Percentiles rank a stretch among this genome's conserved stretches.
These are phyloP conservation scores for Lordiphosa stackelbergi DNA, from an alignment of 1,140 invertebrate species.

Conservation along the genomic window DNA sequence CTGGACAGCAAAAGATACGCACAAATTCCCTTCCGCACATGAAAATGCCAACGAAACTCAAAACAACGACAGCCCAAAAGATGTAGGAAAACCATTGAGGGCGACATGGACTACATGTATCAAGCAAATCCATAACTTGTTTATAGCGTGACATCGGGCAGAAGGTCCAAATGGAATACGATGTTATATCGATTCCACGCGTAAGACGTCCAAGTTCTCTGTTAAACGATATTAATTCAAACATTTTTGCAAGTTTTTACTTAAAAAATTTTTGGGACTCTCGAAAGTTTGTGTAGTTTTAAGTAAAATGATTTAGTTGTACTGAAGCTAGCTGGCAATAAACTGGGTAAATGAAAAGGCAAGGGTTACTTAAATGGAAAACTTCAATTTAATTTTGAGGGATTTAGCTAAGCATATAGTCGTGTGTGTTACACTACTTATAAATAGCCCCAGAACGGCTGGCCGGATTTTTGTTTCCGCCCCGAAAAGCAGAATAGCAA, in stretches of 20 bases:
- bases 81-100: constrained; percentile 26
- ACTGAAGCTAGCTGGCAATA: neutral
- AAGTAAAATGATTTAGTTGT: no score
- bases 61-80: constrained; percentile 19
- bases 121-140: neutral
- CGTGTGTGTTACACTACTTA: no score
- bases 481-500: no score
- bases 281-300: no score
- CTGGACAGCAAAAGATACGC: neutral
- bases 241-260: neutral
- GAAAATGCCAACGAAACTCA: constrained; percentile 4
- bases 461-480: no score
- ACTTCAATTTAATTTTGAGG: neutral
- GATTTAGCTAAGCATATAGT: no score
- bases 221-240: constrained; percentile 22
- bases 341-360: neutral
- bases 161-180: constrained; percentile 23
- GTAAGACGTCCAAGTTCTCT: neutral
- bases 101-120: constrained; percentile 13
- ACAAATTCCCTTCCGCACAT: constrained; percentile 6
- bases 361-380: neutral
- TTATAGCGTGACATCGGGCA: constrained; percentile 1
- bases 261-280: neutral
- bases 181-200: neutral
- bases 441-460: no score